Evolutionary conservation across 2,113 vertebrate species (phyloP), one percentile per base, ranked within the genome.

Genomic region (Solea solea): DNA sequence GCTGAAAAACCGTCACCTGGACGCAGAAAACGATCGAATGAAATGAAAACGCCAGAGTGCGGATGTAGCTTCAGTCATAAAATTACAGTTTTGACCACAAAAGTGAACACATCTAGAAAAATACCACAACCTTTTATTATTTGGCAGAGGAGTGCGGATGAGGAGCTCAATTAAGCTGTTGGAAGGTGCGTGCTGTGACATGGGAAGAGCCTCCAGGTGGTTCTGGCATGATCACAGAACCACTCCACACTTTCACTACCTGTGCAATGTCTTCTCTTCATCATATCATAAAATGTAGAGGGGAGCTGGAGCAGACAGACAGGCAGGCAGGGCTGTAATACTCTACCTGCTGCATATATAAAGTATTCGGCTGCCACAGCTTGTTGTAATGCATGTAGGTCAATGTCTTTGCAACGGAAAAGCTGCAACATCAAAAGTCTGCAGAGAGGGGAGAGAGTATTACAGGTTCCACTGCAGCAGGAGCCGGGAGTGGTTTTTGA

Each of bases 341-440:
- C 48, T 46, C 3, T 12, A 11, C 4, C 73, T 56, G 14, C 73
- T 62, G 69, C 70, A 61, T 54, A 61, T 54, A 62, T 80, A 72
- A 52, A 74, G 68, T 79, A 69, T 56, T 62, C 8, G 8, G 69
- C 75, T 85, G 68, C 77, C 73, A 75, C 68, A 45, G 74, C 50
- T 69, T 69, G 67, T 78, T 82, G 67, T 72, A 67, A 65, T 62
- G 71, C 84, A 92, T 90, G 86, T 91, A 90, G 89, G 88, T 91
- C 89, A 91, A 57, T 84, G 79, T 83, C 73, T 86, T 76, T 81
- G 80, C 78, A 83, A 81, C 3, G 21, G 69, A 87, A 82, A 86
- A 77, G 72, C 88, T 82, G 74, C 85, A 84, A 81, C 81, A 84
- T 85, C 80, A 86, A 88, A 88, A 76, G 80, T 86, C 82, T 79